These are phyloP conservation scores for Acropora yongei DNA, from an alignment of 64 coral and sea anemone species.

Conservation along the genomic window DNA sequence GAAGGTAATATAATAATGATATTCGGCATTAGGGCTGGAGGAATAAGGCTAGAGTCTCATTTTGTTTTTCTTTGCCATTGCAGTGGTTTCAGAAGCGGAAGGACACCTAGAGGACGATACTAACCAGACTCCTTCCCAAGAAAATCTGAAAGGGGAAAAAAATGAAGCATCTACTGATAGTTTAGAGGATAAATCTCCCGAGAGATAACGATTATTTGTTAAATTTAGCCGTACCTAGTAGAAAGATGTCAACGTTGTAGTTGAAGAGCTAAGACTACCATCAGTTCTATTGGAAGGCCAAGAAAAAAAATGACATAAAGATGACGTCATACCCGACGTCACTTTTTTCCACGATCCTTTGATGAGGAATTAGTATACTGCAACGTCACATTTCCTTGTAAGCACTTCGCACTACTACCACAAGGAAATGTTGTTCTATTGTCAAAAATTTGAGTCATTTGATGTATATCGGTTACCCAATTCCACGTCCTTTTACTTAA, in stretches of 20 bases:
- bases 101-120: not conserved
- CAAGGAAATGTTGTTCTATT: too few species aligned
- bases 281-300: too few species aligned
- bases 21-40: not conserved
- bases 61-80: not conserved
- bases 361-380: too few species aligned
- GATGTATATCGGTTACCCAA: too few species aligned
- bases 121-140: not conserved
- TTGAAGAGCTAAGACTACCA: not conserved
- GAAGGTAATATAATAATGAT: slow-evolving; percentile 3
- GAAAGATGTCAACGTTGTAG: not conserved
- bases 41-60: too few species aligned
- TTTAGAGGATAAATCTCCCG: slow-evolving; percentile 26
- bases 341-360: not conserved
- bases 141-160: not conserved
- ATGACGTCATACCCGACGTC: not conserved
- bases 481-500: too few species aligned
- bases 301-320: not conserved
- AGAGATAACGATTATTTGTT: not conserved
- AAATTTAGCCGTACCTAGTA: not conserved
- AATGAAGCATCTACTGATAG: not conserved
- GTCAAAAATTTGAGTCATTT: too few species aligned
- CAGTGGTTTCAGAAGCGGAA: slow-evolving; percentile 8
- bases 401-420: too few species aligned
- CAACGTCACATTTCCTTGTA: too few species aligned